A percentile compares a stretch with the other conserved stretches of the same genome.
These are phyloP conservation scores for Cosmopolites sordidus DNA, from an alignment of 2,888 invertebrate species.

Conservation along the genomic window DNA sequence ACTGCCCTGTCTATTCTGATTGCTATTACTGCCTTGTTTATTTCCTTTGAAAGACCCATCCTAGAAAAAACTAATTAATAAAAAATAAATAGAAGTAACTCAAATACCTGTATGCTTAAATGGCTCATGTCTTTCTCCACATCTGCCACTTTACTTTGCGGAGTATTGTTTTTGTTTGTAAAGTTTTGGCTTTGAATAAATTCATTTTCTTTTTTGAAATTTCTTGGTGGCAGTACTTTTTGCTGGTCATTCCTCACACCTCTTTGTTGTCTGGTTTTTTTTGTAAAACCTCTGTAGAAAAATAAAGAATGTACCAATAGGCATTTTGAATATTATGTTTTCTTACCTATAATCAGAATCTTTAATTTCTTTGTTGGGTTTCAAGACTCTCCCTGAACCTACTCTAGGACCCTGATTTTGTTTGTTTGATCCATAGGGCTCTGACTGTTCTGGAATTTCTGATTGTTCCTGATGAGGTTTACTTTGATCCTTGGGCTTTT, in stretches of 20 bases:
- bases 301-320: background rate
- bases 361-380: slow-evolving; percentile 41
- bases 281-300: slow-evolving; percentile 41
- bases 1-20: slow-evolving; percentile 39
- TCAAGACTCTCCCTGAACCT: slow-evolving; percentile 39
- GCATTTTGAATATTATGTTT: background rate
- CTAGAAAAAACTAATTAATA: no score
- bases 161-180: slow-evolving; percentile 46
- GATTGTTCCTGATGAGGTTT: background rate
- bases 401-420: slow-evolving; percentile 27
- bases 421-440: slow-evolving; percentile 4
- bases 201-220: slow-evolving; percentile 23
- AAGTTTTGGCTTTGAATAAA: slow-evolving; percentile 42
- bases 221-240: slow-evolving; percentile 27
- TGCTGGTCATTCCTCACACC: slow-evolving; percentile 37
- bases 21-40: slow-evolving; percentile 19
- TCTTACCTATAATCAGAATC: slow-evolving; percentile 41
- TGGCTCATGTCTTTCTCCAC: slow-evolving; percentile 42
- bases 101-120: slow-evolving; percentile 41
- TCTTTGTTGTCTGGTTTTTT: slow-evolving; percentile 40
- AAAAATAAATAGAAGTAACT: slow-evolving; percentile 3
- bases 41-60: slow-evolving; percentile 32
- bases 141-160: slow-evolving; percentile 36
- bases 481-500: background rate
- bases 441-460: background rate